phyloP scores from a whole-genome alignment of 2,113 vertebrate species.

The Nibea coibor region DNA sequence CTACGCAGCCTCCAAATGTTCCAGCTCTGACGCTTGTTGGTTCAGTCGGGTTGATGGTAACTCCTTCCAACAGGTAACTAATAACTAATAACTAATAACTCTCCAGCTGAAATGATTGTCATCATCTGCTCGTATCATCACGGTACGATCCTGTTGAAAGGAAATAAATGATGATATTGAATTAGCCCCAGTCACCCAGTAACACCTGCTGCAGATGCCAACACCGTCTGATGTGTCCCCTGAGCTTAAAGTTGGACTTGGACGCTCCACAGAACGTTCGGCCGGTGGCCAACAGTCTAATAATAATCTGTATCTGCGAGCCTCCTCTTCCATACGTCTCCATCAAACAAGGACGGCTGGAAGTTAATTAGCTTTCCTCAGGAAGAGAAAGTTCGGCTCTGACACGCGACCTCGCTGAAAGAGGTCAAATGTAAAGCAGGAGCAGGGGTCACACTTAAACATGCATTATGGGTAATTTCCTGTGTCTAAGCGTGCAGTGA shows the following conservation, averaged over 20 bases:
- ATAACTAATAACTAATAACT: too few species aligned
- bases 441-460: slow-evolving; percentile 12
- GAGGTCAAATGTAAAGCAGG: slow-evolving; percentile 13
- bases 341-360: too few species aligned
- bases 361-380: too few species aligned
- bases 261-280: not conserved
- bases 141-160: not conserved
- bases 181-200: not conserved
- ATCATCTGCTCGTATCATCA: not conserved
- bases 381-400: not conserved
- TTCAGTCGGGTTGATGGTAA: too few species aligned
- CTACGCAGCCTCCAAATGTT: too few species aligned
- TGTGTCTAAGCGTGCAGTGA: not conserved
- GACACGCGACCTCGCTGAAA: not conserved
- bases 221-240: not conserved
- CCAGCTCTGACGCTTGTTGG: too few species aligned
- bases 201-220: not conserved
- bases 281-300: not conserved
- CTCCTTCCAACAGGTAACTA: too few species aligned
- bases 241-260: not conserved
- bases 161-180: not conserved
- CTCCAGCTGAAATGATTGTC: too few species aligned
- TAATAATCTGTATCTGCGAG: not conserved
- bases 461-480: slow-evolving; percentile 28
- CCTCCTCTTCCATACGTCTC: too few species aligned